Base-by-base conservation (phyloP, 37 sponge, comb jelly and placozoan species). In the Aphrocallistes beatrix region DNA sequence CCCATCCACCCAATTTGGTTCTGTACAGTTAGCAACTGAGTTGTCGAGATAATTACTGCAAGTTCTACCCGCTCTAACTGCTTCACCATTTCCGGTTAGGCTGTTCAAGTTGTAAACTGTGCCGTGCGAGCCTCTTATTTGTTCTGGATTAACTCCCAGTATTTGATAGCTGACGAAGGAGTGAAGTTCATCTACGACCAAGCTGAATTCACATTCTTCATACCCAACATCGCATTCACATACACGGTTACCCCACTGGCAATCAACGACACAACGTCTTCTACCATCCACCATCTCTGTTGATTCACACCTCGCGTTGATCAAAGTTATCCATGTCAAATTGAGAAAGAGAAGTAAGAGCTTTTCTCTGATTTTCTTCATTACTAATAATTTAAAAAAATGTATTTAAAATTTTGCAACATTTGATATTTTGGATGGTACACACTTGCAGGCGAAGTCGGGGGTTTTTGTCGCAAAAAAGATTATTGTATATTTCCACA, bases 1-100 rank as follows among this genome's bases (percentile, higher is more conserved):
- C 36, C 91, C 91, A 87, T 91, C 91, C 1, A 87, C 89, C 30
- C 89, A 89, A 37, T 51, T 37, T 28, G 91, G 83, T 3, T 81
- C 83, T 40, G 86, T 89, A 50, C 89, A 91, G 23, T 36, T 1
- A 19, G 10, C 48, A 32, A 21, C 38, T 32, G 38, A 25, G 39
- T 39, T 82, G 42, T 82, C 39, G 10, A 10, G 10, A 17, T 39
- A 82, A 60, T 60, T 60, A 21, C 34, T 60, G 75, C 75, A 60
- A 13, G 75, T 60, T 42, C 45, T 42, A 1, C 32, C 25, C 32
- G 25, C 3, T 13, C 25, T 60, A 32, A 60, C 75, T 1, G 75
- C 32, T 60, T 25, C 34, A 25, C 28, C 28, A 3, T 60, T 30
- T 60, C 75, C 75, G 21, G 75, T 60, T 25, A 60, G 1, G 75